Base-by-base conservation (phyloP, 1,140 invertebrate genomes). In the Amyelois transitella region DNA sequence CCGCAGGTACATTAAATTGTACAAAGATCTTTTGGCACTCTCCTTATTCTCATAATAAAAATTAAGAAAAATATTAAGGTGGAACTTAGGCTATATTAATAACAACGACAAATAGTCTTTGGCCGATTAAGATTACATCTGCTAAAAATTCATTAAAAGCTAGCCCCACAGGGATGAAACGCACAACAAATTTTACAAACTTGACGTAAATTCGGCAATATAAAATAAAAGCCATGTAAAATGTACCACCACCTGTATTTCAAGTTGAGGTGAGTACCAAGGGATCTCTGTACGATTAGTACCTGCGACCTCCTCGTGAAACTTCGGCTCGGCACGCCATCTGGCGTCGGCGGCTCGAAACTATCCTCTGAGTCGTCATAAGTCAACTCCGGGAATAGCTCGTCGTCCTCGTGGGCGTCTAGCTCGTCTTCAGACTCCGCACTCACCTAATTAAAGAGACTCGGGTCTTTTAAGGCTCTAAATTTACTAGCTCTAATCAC, bases 381-480 rank as follows among this genome's bases (percentile, higher is more conserved):
- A 3, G 77, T 66, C 17, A 86, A 70, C 52, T 86, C 83, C 1
- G 83, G 83, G 74, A 84, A 86, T 69, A 75, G 59, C 53, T 83
- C 75, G 60, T 83, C 81, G 2, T 68, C 62, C 17, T 75, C 75
- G 21, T 69, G 56, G 28, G 74, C 75, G 25, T 75, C 70, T 20
- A 73, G 52, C 55, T 49, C 55, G 18, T 57, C 66, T n/a, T 19
- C 18, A 43, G 73, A 72, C 45, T 60, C 62, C 44, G 47, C 59
- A 71, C 78, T 80, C 64, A 73, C 81, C 65, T 38, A 38, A 1
- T n/a, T n/a, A n/a, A 6, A 14, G 32, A 14, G 32, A 14, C 32
- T 38, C 25, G 25, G 7, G n/a, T n/a, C n/a, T n/a, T 8, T 38
- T 38, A 14, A 38, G 32, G 12, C 32, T 32, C 25, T 8, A 5